phyloP scores from a whole-genome alignment of 23 tunicate genomes.

The Styela plicata region DNA sequence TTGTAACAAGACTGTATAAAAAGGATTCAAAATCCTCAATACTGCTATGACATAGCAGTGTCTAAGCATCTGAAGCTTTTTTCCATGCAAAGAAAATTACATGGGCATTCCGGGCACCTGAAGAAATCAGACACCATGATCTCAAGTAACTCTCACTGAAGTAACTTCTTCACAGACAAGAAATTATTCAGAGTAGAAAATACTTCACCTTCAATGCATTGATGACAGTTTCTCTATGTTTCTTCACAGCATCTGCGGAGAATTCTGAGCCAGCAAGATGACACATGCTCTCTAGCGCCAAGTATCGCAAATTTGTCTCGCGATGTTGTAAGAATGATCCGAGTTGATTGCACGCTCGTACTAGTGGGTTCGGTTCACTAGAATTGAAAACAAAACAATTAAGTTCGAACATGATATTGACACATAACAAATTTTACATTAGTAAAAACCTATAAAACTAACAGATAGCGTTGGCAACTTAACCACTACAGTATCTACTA shows the following conservation, averaged over 20 bases:
- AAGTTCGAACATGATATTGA: too few species aligned
- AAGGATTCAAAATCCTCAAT: background rate
- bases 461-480: too few species aligned
- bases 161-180: too few species aligned
- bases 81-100: too few species aligned
- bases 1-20: too few species aligned
- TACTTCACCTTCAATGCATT: constrained; percentile 90
- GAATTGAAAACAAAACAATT: background rate
- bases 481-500: too few species aligned
- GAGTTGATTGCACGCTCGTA: constrained; percentile 96
- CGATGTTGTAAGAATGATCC: constrained; percentile 96
- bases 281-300: constrained; percentile 98
- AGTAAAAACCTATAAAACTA: too few species aligned
- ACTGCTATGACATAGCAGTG: background rate
- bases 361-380: constrained; percentile 90
- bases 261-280: constrained; percentile 90
- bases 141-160: too few species aligned
- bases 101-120: too few species aligned
- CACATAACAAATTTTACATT: too few species aligned
- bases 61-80: background rate
- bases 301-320: constrained; percentile 93
- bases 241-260: constrained; percentile 96
- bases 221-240: constrained; percentile 91
- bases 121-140: too few species aligned
- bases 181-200: too few species aligned